A percentile compares a stretch with the other conserved stretches of the same genome.
These are phyloP conservation scores for Ceyx melanurus DNA, from an alignment of 2,113 vertebrate genomes.

Conservation along the genomic window DNA sequence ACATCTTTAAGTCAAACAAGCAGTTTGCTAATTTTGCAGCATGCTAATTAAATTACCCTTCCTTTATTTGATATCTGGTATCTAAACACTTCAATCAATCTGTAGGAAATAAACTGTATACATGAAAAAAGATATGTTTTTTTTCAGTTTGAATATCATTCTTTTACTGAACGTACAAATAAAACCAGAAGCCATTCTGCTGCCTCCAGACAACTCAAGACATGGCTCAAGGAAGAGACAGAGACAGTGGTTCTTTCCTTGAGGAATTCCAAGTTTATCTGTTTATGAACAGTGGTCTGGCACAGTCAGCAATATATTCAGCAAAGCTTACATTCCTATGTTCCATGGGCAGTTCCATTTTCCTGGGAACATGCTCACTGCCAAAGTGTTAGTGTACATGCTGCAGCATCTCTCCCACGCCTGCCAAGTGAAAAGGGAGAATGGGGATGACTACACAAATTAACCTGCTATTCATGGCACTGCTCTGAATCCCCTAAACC, in stretches of 20 bases:
- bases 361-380: slow-evolving; percentile 18
- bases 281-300: neutral
- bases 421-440: neutral
- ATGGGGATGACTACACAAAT: neutral
- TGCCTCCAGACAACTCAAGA: neutral
- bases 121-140: neutral
- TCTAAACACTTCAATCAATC: neutral
- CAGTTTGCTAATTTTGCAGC: neutral
- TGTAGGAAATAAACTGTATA: neutral
- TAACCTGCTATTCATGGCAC: neutral
- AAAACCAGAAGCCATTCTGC: neutral
- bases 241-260: neutral
- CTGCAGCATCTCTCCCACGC: neutral
- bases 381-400: neutral
- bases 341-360: neutral
- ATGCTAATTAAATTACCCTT: neutral
- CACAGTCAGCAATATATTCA: neutral
- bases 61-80: neutral
- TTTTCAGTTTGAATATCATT: neutral
- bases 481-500: neutral
- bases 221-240: neutral
- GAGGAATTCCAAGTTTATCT: neutral
- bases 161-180: neutral
- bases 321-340: neutral
- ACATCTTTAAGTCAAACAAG: neutral